phyloP scores from a whole-genome alignment of 2,113 vertebrate species.

The Phrynocephalus versicolor region DNA sequence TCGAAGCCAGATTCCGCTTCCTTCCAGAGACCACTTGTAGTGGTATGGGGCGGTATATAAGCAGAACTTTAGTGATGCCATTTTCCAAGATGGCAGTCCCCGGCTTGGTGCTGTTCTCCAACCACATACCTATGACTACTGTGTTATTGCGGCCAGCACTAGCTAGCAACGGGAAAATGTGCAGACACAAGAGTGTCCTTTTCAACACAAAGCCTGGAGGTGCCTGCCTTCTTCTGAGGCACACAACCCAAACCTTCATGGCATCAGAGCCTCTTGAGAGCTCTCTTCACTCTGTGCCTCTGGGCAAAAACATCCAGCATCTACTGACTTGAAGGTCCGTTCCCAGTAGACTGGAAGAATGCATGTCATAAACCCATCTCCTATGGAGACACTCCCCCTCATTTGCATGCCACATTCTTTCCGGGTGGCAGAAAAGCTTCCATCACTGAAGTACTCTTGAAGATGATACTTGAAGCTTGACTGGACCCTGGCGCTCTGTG shows the following conservation, averaged over 20 bases:
- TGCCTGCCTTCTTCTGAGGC: constrained; percentile 10
- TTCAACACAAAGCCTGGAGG: constrained; percentile 31
- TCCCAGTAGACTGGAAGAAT: neutral
- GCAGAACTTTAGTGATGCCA: constrained; percentile 87
- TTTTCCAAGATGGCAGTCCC: constrained; percentile 64
- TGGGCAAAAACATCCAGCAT: neutral
- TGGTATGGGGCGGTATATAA: no score
- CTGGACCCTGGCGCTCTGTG: no score
- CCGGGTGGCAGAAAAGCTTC: neutral
- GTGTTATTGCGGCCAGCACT: constrained; percentile 35
- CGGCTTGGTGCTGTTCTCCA: constrained; percentile 84
- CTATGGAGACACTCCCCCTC: neutral
- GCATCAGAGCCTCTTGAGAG: constrained; percentile 48
- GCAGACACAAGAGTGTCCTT: constrained; percentile 37
- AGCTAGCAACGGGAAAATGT: neutral
- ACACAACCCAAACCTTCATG: constrained; percentile 54
- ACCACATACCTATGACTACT: constrained; percentile 85
- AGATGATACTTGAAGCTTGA: neutral
- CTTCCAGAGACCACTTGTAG: constrained; percentile 89
- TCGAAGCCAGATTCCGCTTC: constrained; percentile 82
- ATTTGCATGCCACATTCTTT: constrained; percentile 19
- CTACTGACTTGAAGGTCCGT: constrained; percentile 7
- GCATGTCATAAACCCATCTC: constrained; percentile 8
- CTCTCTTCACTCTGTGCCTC: neutral
- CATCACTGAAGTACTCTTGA: neutral